phyloP scores from a whole-genome alignment of 2,888 invertebrate genomes.

The Pecten maximus region DNA sequence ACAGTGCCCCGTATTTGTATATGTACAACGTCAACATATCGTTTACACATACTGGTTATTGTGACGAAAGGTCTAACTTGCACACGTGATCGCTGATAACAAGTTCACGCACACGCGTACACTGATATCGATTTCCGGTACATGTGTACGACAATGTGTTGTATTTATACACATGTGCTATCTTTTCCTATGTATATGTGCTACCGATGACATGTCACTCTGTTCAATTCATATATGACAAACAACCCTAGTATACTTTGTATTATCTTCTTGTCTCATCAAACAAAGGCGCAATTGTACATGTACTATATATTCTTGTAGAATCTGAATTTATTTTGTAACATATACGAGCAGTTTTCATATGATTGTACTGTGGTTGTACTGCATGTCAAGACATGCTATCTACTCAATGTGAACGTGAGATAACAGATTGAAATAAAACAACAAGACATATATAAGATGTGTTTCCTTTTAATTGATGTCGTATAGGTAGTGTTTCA shows the following conservation, averaged over 20 bases:
- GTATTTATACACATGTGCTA: background rate
- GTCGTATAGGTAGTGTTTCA: too few species aligned
- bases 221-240: background rate
- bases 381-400: background rate
- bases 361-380: background rate
- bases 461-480: background rate
- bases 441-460: background rate
- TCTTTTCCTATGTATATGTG: too few species aligned
- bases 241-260: background rate
- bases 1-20: background rate
- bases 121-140: background rate
- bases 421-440: conserved; percentile 8
- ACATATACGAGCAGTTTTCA: background rate
- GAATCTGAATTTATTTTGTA: conserved; percentile 11
- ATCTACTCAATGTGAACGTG: background rate
- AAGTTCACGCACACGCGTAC: background rate
- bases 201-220: too few species aligned
- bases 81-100: background rate
- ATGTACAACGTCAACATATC: background rate
- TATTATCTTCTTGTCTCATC: background rate
- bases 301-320: conserved; percentile 9
- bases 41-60: background rate
- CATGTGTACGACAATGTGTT: background rate
- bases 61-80: too few species aligned
- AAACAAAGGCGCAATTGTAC: background rate